These are phyloP conservation scores for Eumaeus atala DNA, from an alignment of 1,140 invertebrate genomes.

Conservation along the genomic window DNA sequence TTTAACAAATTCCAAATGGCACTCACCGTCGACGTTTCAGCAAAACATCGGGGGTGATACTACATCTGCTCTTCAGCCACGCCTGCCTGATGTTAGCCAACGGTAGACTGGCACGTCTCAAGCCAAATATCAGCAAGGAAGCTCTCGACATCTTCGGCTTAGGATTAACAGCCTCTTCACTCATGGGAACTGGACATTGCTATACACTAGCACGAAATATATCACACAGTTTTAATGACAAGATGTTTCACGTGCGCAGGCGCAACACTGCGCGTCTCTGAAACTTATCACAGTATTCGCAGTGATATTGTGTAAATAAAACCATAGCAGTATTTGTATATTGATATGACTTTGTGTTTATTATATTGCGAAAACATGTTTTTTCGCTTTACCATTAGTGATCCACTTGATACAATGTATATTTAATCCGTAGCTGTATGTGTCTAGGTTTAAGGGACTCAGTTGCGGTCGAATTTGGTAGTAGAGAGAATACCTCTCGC, in stretches of 20 bases:
- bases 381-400: neutral
- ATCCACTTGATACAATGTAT: no score
- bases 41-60: slow-evolving; percentile 37
- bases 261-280: no score
- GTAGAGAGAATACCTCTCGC: no score
- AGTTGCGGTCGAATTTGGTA: no score
- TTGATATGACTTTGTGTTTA: slow-evolving; percentile 6
- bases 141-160: slow-evolving; percentile 3
- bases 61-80: slow-evolving; percentile 44
- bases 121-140: slow-evolving; percentile 24
- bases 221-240: no score
- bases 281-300: slow-evolving; percentile 1
- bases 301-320: slow-evolving; percentile 11
- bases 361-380: neutral
- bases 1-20: neutral
- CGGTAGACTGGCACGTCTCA: slow-evolving; percentile 53
- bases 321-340: slow-evolving; percentile 8
- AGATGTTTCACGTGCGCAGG: no score
- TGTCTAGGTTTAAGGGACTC: no score
- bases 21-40: slow-evolving; percentile 49
- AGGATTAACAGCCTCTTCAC: slow-evolving; percentile 6
- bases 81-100: slow-evolving; percentile 44
- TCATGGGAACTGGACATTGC: neutral
- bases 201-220: slow-evolving; percentile 1
- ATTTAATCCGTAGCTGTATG: no score